Conservation (phyloP, 2,113 vertebrate species). For the Indicator maculatus region DNA sequence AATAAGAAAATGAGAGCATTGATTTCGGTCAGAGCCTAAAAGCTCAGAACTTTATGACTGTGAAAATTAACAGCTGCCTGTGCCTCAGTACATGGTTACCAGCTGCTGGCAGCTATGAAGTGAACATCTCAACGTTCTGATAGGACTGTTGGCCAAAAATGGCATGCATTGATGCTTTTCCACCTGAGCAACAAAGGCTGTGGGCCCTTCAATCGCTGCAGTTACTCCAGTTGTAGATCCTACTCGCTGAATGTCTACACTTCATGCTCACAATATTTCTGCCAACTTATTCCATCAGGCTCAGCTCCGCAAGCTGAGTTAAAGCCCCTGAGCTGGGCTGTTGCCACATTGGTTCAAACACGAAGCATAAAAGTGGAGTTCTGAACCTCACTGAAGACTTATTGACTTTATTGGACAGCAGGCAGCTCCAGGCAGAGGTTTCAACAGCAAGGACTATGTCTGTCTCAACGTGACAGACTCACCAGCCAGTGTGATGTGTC, state of each 20-base stretch:
- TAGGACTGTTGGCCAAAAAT: background rate
- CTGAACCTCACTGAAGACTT: background rate
- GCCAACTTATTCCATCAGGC: background rate
- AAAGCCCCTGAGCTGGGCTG: background rate
- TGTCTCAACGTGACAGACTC: background rate
- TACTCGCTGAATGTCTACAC: background rate
- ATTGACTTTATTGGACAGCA: background rate
- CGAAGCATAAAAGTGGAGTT: background rate
- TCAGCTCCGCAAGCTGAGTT: background rate
- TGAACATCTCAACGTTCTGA: background rate
- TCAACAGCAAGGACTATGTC: background rate
- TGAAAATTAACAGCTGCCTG: slow-evolving; percentile 16
- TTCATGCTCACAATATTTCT: background rate
- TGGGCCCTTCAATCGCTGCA: background rate
- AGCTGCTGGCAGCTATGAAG: background rate
- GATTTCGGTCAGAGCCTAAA: slow-evolving; percentile 30
- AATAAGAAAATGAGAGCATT: slow-evolving; percentile 43
- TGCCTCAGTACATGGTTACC: background rate
- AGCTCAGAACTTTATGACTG: slow-evolving; percentile 39
- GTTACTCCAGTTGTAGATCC: background rate
- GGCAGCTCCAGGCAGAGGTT: background rate
- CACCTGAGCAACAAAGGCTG: background rate
- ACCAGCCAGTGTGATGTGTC: background rate
- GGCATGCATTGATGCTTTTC: background rate
- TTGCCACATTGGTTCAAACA: background rate